A percentile compares a stretch with the other conserved stretches of the same genome.
Evolutionary conservation across 2,113 vertebrate species (phyloP).

Genomic region (Ramphastos sulfuratus): DNA sequence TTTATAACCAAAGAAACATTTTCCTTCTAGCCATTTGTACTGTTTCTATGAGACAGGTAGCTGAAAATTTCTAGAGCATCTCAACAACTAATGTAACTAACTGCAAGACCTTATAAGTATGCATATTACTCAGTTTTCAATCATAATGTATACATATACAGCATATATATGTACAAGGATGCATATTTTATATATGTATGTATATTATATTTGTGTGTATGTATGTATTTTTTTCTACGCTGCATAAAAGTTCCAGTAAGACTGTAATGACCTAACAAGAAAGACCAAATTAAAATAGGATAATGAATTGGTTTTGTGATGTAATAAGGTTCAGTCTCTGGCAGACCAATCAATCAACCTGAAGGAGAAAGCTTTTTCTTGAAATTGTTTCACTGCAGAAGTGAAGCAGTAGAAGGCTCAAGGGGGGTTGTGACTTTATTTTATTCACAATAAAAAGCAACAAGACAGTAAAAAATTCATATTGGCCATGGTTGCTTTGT

Average conservation of each 20-base stretch:
- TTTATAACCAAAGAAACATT: background rate
- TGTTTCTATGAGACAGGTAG: background rate
- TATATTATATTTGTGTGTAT: too few species aligned
- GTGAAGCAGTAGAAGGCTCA: background rate
- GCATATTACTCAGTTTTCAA: background rate
- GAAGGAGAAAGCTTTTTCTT: background rate
- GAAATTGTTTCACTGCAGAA: background rate
- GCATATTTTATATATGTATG: too few species aligned
- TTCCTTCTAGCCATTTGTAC: background rate
- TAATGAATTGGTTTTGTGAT: background rate
- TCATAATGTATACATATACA: background rate
- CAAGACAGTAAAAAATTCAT: background rate
- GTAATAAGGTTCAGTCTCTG: background rate
- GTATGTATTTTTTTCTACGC: background rate
- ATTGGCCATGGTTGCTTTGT: background rate
- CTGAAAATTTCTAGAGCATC: background rate
- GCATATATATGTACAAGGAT: too few species aligned
- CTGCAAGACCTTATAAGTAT: background rate
- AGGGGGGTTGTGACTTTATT: background rate
- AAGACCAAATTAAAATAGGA: background rate
- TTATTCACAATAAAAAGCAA: background rate
- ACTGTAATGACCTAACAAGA: background rate
- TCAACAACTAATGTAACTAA: background rate
- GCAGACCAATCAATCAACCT: background rate
- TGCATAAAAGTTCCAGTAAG: background rate